Evolutionary conservation across 2,797 vertebrate species (phyloP), one percentile per base, ranked within the genome.

Genomic region (Scleropages formosus): DNA sequence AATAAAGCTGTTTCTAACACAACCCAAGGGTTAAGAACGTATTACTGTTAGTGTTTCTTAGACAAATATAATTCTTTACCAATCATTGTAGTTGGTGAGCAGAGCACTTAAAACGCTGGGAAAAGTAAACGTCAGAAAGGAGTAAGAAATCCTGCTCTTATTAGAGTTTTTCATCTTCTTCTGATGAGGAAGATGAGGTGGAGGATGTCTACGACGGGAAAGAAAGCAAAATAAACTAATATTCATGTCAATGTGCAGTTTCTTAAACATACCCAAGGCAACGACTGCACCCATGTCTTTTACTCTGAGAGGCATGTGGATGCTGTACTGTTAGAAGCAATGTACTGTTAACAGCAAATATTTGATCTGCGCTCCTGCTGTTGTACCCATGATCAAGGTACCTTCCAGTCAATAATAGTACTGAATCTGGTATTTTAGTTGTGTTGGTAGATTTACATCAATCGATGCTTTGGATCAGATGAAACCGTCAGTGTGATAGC

Each of bases 121-220:
- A 58, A 13, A n/a, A 13, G 53, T 20, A 44, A 20, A 60, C 12
- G 24, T 13, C 7, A 39, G 6, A 8, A 66, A 66, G 73, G 8
- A 0, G 15, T 16, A 4, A 16, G 47, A 24, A 69, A 56, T 51
- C 4, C n/a, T 22, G 16, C 22, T 4, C 16, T 73, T 68, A 67
- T 93, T 80, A 93, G n/a, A 94, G 44, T 85, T 73, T 89, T 61
- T 79, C 84, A 16, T 93, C 90, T 0, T 84, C 0, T 53, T 86
- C 86, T 31, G 88, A 85, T 18, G 91, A 91, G 11, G 83, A 73
- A 9, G 89, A 88, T 10, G 83, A 84, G 20, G 78, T 75, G 0
- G 91, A 91, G 8, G 85, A 60, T 9, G 78, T 81, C 92, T 93
- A 72, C 58, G 78, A 72, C 84, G 83, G 68, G 8, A 65, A 73